Base-by-base conservation (phyloP, 2,888 invertebrate genomes). In the Gerris lacustris region DNA sequence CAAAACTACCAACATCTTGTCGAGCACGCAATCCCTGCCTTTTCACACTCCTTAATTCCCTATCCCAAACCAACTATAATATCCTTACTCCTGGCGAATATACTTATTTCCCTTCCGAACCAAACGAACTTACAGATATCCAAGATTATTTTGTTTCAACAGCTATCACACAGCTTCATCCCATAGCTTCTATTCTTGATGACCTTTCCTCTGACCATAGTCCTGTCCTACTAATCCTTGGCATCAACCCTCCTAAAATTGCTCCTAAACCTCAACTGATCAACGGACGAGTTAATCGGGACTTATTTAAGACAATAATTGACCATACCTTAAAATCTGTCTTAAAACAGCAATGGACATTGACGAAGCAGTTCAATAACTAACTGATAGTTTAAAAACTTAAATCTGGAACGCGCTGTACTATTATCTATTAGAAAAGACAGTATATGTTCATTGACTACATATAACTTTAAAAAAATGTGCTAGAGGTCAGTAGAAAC, bases 161-260 rank as follows among this genome's bases (percentile, higher is more conserved):
- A 63, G 2, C 55, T 11, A 55, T 55, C 1, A 73, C 72, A 1
- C 67, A 15, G 44, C 43, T 69, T 5, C 63, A 74, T 55, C 67
- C 71, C 4, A 44, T 44, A 15, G 66, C 67, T 9, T 67, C 72
- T 71, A 67, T n/a, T 55, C 72, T 74, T 47, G 68, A 73, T 15
- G 75, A 76, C 44, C 67, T 76, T 18, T 68, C 74, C 6, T 76
- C 74, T 6, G 75, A 76, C 18, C 74, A 73, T 63, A 72, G 72
- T 0, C 73, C 72, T 44, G 63, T 74, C n/a, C 44, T 75, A 17
- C 17, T 74, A 47, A 45, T 44, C 18, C 55, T 55, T 11, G 4
- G 5, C 55, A 55, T 55, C 5, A 55, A 9, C 15, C 55, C 55
- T 55, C 15, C 55, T 55, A 9, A 9, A 55, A 55, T 11, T 2